These are phyloP conservation scores for Phragmatobia fuliginosa DNA, from an alignment of 2,888 invertebrate genomes.

Conservation along the genomic window DNA sequence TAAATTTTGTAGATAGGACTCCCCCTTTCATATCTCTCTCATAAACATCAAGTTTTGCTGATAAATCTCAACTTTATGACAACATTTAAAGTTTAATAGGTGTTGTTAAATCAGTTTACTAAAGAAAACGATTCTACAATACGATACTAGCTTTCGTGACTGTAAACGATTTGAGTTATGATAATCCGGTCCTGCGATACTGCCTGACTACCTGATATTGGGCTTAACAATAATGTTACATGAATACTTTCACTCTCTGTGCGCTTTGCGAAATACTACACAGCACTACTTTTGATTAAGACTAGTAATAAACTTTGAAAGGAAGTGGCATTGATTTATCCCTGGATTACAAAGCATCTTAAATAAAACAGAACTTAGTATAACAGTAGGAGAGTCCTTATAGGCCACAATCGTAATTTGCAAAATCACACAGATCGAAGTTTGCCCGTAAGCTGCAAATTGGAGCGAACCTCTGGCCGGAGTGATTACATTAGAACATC, in stretches of 20 bases:
- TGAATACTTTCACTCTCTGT: slow-evolving; percentile 15
- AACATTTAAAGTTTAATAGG: slow-evolving; percentile 40
- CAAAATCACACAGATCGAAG: slow-evolving; percentile 46
- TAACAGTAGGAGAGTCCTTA: slow-evolving; percentile 16
- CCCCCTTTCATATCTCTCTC: slow-evolving; percentile 29
- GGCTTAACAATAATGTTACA: slow-evolving; percentile 24
- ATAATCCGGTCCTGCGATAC: slow-evolving; percentile 26
- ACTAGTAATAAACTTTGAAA: not conserved
- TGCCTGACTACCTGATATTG: slow-evolving; percentile 18
- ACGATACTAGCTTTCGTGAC: slow-evolving; percentile 34
- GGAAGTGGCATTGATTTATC: not conserved
- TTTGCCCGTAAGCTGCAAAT: slow-evolving; percentile 46
- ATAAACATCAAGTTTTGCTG: slow-evolving; percentile 46
- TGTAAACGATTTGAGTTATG: slow-evolving; percentile 24
- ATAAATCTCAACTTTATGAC: slow-evolving; percentile 41
- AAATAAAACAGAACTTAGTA: not conserved
- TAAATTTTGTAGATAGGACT: slow-evolving; percentile 38
- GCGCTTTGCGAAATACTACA: not conserved
- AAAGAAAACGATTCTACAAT: slow-evolving; percentile 30
- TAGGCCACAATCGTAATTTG: slow-evolving; percentile 42
- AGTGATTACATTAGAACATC: slow-evolving; percentile 59
- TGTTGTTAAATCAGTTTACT: slow-evolving; percentile 28
- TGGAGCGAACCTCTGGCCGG: slow-evolving; percentile 28
- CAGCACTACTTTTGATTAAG: not conserved
- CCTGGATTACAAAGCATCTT: not conserved